Percentiles rank a stretch among this genome's conserved stretches.
Conservation (phyloP, 2,888 invertebrate genomes). For the Glyphotaelius pellucidus region DNA sequence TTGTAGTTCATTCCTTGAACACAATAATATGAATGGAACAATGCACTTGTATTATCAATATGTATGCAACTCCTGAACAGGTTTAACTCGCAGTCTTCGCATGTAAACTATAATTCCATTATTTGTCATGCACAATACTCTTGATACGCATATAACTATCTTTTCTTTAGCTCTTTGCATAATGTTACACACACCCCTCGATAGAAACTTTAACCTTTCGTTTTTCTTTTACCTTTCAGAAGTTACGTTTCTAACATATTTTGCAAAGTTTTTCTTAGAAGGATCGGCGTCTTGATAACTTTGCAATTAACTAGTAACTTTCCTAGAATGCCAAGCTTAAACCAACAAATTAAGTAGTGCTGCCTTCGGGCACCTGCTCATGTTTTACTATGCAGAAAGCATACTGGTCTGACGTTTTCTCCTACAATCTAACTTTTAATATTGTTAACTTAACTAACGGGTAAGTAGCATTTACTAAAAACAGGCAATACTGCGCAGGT, state of each 20-base stretch:
- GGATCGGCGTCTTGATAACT: not conserved
- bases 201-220: not conserved
- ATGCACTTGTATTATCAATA: not conserved
- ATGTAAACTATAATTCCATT: not conserved
- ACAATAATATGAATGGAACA: not conserved
- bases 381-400: constrained; percentile 13
- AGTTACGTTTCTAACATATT: not conserved
- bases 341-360: not conserved
- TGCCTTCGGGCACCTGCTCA: not conserved
- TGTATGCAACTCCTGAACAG: not conserved
- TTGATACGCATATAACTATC: not conserved
- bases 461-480: constrained; percentile 20
- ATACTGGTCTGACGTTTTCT: constrained; percentile 28
- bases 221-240: not conserved
- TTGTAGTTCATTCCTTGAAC: not conserved
- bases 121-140: not conserved
- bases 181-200: not conserved
- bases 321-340: not conserved
- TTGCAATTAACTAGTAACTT: not conserved
- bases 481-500: constrained; percentile 14
- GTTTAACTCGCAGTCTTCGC: not conserved
- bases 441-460: constrained; percentile 33
- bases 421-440: constrained; percentile 18
- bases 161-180: not conserved
- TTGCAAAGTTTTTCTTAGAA: not conserved